These are phyloP conservation scores for Prunella himalayana DNA, from an alignment of 2,113 vertebrate genomes.

Conservation along the genomic window DNA sequence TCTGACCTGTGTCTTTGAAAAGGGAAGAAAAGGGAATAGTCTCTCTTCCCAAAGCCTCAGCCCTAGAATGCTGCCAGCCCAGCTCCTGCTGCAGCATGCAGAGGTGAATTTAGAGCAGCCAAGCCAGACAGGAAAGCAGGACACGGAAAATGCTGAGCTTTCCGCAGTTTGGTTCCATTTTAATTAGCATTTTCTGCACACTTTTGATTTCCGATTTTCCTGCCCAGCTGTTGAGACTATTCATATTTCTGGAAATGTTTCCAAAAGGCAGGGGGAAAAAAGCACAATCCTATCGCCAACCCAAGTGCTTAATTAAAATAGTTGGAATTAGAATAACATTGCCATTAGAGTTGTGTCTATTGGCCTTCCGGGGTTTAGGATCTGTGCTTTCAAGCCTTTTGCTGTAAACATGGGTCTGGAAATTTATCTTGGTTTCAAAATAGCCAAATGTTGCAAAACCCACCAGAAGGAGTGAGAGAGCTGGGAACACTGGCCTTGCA, in stretches of 20 bases:
- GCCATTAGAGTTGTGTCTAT: conserved; percentile 7
- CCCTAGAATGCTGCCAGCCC: neutral
- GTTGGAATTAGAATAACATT: neutral
- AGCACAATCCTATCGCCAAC: neutral
- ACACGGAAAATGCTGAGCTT: neutral
- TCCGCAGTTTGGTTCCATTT: neutral
- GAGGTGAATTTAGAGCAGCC: neutral
- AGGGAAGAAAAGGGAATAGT: neutral
- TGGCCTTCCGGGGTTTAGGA: neutral
- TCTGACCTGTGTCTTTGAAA: neutral
- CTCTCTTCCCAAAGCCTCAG: neutral
- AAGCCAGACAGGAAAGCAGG: neutral
- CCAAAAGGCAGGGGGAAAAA: neutral
- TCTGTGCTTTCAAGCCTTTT: neutral
- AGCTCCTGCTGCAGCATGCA: neutral
- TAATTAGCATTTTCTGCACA: neutral
- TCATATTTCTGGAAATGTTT: conserved; percentile 16
- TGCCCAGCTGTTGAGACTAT: neutral
- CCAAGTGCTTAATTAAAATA: conserved; percentile 13
- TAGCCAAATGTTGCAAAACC: conserved; percentile 46
- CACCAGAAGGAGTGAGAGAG: neutral
- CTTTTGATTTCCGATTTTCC: neutral
- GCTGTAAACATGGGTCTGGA: conserved; percentile 8
- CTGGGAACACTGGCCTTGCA: neutral
- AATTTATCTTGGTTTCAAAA: conserved; percentile 46